phyloP scores from a whole-genome alignment of 2,888 invertebrate species.

The Mactromeris polynyma region DNA sequence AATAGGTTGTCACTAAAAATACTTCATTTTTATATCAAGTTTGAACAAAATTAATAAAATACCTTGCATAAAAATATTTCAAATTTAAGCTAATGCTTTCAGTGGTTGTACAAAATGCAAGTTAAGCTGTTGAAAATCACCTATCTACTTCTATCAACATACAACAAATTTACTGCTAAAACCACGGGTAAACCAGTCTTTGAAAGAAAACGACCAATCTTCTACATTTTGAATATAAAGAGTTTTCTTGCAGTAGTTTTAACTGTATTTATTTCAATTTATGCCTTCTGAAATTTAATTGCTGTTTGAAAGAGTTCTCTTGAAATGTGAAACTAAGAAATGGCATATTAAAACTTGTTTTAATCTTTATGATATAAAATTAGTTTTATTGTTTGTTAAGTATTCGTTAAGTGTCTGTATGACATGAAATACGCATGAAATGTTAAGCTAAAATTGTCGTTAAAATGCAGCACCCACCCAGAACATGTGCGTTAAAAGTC shows the following conservation, averaged over 20 bases:
- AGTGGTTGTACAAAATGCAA: no score
- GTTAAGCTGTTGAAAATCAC: no score
- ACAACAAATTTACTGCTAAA: no score
- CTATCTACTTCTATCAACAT: no score
- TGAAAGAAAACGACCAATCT: no score
- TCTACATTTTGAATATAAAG: no score
- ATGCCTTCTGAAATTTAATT: constrained; percentile 1
- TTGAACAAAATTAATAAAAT: no score
- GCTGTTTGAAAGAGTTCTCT: neutral
- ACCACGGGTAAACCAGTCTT: no score
- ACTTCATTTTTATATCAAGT: no score
- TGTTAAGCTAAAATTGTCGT: neutral
- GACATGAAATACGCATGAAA: constrained; percentile 2
- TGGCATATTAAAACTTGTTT: neutral
- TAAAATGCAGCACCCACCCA: neutral
- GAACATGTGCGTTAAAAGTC: neutral
- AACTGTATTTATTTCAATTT: neutral
- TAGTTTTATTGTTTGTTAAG: constrained; percentile 12
- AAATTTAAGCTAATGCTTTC: no score
- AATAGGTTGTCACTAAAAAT: no score
- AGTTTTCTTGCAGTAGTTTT: neutral
- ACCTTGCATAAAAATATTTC: no score
- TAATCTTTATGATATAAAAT: neutral
- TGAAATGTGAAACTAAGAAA: neutral
- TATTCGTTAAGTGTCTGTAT: neutral